Percentiles rank a stretch among this genome's conserved stretches.
Evolutionary conservation across 2,797 vertebrate genomes (phyloP).

Genomic region (Sarcophilus harrisii): DNA sequence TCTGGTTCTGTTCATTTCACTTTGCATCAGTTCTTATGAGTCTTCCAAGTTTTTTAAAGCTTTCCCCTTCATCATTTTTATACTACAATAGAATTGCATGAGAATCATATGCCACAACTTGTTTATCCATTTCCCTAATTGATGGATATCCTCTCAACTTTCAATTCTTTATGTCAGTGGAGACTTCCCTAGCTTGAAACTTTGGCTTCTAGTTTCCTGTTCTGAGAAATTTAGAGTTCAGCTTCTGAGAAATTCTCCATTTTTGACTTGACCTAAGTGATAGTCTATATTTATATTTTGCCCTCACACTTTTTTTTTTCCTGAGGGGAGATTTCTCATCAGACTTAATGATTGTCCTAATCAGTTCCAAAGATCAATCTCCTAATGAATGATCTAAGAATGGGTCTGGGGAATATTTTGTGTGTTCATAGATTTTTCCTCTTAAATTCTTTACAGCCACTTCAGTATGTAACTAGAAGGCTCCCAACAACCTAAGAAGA

Average conservation of each 20-base stretch:
- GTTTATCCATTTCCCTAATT: neutral
- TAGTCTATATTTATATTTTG: neutral
- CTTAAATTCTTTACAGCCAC: neutral
- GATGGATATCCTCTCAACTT: neutral
- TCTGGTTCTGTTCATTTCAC: neutral
- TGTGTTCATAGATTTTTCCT: neutral
- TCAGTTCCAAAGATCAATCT: neutral
- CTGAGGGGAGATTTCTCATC: neutral
- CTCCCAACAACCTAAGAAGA: neutral
- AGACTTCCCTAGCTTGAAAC: neutral
- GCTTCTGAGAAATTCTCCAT: neutral
- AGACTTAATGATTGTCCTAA: neutral
- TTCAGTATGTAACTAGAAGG: neutral
- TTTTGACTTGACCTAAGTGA: neutral
- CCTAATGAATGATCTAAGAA: neutral
- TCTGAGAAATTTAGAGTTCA: neutral
- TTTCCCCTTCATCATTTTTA: neutral
- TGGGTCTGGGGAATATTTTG: neutral
- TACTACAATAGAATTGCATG: neutral
- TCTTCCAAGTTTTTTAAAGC: neutral
- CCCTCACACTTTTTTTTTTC: neutral
- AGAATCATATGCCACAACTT: neutral
- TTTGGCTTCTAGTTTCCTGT: neutral
- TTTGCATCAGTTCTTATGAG: neutral
- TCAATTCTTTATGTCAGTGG: neutral